Evolutionary conservation across 1,140 invertebrate species (phyloP).

Genomic region (Leptinotarsa defecta): DNA sequence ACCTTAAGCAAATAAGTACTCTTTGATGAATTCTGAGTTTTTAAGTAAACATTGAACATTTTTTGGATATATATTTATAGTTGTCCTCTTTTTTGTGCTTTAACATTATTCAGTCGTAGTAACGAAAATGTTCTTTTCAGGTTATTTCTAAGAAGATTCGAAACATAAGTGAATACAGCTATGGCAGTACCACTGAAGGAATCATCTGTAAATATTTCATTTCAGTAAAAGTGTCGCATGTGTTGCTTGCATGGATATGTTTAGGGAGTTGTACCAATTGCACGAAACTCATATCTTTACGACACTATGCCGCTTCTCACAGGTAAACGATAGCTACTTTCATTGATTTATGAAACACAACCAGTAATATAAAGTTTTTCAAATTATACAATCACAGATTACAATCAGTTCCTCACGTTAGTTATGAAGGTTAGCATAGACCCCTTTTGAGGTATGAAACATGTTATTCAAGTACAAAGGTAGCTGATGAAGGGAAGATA

Average conservation of each 20-base stretch:
- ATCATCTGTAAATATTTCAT: slow-evolving; percentile 18
- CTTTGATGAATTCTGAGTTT: too few species aligned
- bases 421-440: too few species aligned
- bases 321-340: slow-evolving; percentile 12
- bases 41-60: too few species aligned
- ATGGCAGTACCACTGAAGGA: slow-evolving; percentile 10
- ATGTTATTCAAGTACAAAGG: too few species aligned
- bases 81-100: too few species aligned
- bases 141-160: too few species aligned
- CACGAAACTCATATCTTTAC: slow-evolving; percentile 23
- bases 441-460: too few species aligned
- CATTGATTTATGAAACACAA: neutral
- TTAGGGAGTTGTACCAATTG: slow-evolving; percentile 25
- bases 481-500: too few species aligned
- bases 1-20: too few species aligned
- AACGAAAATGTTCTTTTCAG: too few species aligned
- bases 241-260: slow-evolving; percentile 28
- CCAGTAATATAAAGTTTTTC: slow-evolving; percentile 11
- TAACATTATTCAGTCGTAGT: too few species aligned
- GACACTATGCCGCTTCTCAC: slow-evolving; percentile 20
- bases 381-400: neutral
- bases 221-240: slow-evolving; percentile 16
- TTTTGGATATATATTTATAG: too few species aligned
- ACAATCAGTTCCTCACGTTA: neutral
- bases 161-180: neutral